Base-by-base conservation (phyloP, 2,888 invertebrate genomes). In the Julus scanicus region DNA sequence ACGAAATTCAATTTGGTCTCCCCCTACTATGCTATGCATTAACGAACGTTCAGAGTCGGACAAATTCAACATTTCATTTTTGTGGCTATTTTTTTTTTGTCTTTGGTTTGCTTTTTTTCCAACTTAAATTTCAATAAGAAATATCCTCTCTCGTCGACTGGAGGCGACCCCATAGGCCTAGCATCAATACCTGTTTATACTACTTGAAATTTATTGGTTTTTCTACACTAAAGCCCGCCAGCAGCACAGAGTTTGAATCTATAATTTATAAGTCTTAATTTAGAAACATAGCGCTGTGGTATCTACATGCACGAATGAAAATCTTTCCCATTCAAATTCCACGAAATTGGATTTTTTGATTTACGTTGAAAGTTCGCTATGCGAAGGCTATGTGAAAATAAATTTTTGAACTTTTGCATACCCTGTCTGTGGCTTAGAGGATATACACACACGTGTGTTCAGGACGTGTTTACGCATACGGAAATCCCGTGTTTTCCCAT, bases 21-120 rank as follows among this genome's bases (percentile, higher is more conserved):
- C 80, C 29, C 80, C 80, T 80, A 80, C 80, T 80, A 80, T 39
- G 80, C 80, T 80, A 80, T 80, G 80, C 80, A 80, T 80, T 80
- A 80, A 80, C 80, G 80, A 80, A 80, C 80, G 80, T 80, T 80
- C 80, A 37, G 37, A 80, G 80, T 39, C 37, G 80, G 80, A 80
- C 80, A 80, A 80, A 80, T 80, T 80, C 80, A 80, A 80, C 80
- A 80, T 80, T 80, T 80, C 80, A 80, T 80, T 80, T 80, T 80
- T 80, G 80, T 80, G 80, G 80, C 80, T 80, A 80, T 37, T 80
- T 80, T 63, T 63, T 71, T 39, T 80, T 15, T 39, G 37, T 71
- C 71, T 63, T 63, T 8, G 63, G 71, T 53, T 53, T 71, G 71
- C 11, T 71, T 29, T 80, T 80, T 37, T 80, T 37, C 63, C 63